Conservation (phyloP, 2,113 vertebrate species). For the Crotophaga sulcirostris region DNA sequence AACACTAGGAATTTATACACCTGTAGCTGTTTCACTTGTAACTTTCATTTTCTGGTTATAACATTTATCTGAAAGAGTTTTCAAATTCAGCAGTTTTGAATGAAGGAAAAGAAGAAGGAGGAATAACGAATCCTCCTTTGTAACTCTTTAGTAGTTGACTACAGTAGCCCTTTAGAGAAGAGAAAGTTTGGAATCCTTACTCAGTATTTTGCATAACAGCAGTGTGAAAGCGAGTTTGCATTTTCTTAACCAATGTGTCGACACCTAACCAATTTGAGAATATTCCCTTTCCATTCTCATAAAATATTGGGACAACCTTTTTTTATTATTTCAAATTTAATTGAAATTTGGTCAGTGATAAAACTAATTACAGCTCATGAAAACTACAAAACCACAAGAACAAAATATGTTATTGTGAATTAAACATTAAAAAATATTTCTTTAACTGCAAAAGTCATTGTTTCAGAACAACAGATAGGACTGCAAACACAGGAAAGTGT, state of each 20-base stretch:
- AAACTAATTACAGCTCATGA: too few relatives aligned
- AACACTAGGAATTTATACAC: too few relatives aligned
- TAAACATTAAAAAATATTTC: neutral
- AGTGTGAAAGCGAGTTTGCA: neutral
- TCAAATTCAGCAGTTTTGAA: neutral
- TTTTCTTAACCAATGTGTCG: neutral
- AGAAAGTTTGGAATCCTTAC: neutral
- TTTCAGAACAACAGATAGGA: neutral
- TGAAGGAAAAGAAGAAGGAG: neutral
- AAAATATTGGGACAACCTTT: too few relatives aligned
- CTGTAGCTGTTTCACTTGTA: too few relatives aligned
- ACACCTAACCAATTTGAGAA: too few relatives aligned
- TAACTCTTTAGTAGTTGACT: neutral
- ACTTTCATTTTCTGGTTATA: too few relatives aligned
- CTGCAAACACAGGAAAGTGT: neutral
- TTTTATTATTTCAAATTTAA: too few relatives aligned
- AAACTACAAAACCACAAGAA: too few relatives aligned
- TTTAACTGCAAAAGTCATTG: neutral
- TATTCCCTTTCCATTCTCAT: too few relatives aligned
- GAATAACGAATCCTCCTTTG: neutral
- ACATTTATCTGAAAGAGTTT: neutral
- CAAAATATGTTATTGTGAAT: too few relatives aligned
- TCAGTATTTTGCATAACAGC: neutral
- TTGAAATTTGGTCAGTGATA: too few relatives aligned
- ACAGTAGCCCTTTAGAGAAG: neutral